These are phyloP conservation scores for Falco concolor DNA, from an alignment of 2,797 vertebrate species.

Conservation along the genomic window DNA sequence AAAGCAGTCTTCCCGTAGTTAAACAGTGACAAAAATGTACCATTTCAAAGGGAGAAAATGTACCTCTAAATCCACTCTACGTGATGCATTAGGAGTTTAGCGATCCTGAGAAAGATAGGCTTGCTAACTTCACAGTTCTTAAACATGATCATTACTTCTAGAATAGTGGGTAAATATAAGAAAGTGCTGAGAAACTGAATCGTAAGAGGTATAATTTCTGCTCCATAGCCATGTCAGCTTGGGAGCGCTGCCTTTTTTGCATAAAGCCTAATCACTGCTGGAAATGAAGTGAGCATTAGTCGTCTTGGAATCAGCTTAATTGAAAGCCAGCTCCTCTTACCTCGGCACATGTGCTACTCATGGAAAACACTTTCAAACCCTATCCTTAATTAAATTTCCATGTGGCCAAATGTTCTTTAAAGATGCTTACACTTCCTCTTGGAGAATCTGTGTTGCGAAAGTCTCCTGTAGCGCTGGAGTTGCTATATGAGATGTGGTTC, in stretches of 20 bases:
- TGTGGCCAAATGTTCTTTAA: neutral
- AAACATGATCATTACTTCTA: neutral
- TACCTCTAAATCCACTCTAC: neutral
- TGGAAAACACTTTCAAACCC: neutral
- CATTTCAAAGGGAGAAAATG: neutral
- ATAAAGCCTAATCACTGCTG: neutral
- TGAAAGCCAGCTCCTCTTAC: neutral
- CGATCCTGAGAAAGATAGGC: neutral
- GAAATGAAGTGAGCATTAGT: neutral
- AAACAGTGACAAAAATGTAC: neutral
- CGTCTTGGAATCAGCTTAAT: neutral
- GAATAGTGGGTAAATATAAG: neutral
- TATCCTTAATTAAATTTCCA: neutral
- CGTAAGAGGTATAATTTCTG: neutral
- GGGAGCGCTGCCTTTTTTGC: neutral
- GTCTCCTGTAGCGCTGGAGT: rapidly evolving
- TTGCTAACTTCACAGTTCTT: neutral
- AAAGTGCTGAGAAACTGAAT: neutral
- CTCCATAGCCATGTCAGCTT: neutral
- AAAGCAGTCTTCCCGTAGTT: neutral
- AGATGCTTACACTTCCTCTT: neutral
- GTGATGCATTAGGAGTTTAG: neutral
- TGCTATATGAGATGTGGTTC: neutral
- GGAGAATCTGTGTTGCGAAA: neutral
- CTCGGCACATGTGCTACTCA: neutral